Evolutionary conservation across 2,113 vertebrate species (phyloP).

Genomic region (Nymphicus hollandicus): DNA sequence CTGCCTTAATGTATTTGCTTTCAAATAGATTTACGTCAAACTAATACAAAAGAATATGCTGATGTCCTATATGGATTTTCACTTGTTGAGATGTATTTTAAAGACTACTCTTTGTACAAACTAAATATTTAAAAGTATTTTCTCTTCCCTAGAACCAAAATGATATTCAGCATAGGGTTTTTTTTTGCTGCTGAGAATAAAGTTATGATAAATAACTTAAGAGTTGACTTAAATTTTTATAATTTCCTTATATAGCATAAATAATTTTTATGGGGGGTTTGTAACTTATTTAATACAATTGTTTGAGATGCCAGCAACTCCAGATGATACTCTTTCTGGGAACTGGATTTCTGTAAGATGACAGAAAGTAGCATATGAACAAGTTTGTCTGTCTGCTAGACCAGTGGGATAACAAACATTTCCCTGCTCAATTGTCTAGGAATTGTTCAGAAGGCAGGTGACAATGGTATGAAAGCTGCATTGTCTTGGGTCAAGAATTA

Average conservation of each 20-base stretch:
- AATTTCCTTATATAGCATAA: not conserved
- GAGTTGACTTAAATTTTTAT: not conserved
- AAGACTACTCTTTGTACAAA: not conserved
- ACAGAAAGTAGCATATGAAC: not conserved
- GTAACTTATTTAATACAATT: not conserved
- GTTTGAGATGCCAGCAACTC: not conserved
- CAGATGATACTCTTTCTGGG: not conserved
- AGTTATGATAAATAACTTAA: not conserved
- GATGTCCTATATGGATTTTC: not conserved
- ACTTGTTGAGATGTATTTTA: not conserved
- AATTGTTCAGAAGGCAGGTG: fast-evolving
- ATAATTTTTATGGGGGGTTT: not conserved
- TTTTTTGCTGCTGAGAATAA: not conserved
- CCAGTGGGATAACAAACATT: fast-evolving
- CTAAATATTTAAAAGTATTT: not conserved
- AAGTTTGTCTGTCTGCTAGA: not conserved
- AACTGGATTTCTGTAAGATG: not conserved
- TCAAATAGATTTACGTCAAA: not conserved
- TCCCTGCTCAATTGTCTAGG: not conserved
- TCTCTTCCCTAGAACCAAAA: not conserved
- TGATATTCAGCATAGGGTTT: not conserved
- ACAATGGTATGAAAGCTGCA: not conserved
- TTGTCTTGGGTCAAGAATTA: not conserved
- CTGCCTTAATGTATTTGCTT: not conserved
- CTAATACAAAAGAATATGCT: not conserved